A percentile compares a stretch with the other conserved stretches of the same genome.
Conservation (phyloP, 2,888 invertebrate species). For the Limnephilus marmoratus region DNA sequence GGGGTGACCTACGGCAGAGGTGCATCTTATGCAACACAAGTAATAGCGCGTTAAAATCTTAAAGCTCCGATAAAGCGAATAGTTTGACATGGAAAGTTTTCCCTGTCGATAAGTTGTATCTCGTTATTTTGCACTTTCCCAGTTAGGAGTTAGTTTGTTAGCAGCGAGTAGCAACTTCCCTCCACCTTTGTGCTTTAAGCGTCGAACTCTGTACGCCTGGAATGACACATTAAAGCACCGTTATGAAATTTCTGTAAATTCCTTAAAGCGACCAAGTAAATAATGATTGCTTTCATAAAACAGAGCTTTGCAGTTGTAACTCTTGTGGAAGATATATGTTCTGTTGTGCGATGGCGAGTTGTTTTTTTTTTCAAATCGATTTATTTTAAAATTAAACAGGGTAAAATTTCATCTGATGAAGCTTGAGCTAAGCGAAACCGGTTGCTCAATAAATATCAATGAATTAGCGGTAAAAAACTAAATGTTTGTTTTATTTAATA, state of each 20-base stretch:
- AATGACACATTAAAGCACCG: not conserved
- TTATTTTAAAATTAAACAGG: no score
- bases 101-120: slow-evolving; percentile 44
- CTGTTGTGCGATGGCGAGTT: no score
- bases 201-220: not conserved
- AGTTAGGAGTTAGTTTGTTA: slow-evolving; percentile 27
- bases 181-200: not conserved
- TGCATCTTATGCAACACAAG: not conserved
- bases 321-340: no score
- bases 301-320: no score
- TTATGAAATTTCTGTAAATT: not conserved
- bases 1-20: no score
- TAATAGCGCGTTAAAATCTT: not conserved
- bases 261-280: not conserved
- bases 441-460: no score
- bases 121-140: slow-evolving; percentile 44
- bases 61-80: slow-evolving; percentile 12
- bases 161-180: not conserved
- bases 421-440: no score
- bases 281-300: not conserved
- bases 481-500: no score
- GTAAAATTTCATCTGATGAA: no score
- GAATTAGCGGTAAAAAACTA: no score
- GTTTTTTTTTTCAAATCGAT: no score
- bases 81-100: slow-evolving; percentile 34